Percentiles rank a stretch among this genome's conserved stretches.
These are phyloP conservation scores for Actinia tenebrosa DNA, from an alignment of 64 coral and sea anemone species.

Conservation along the genomic window DNA sequence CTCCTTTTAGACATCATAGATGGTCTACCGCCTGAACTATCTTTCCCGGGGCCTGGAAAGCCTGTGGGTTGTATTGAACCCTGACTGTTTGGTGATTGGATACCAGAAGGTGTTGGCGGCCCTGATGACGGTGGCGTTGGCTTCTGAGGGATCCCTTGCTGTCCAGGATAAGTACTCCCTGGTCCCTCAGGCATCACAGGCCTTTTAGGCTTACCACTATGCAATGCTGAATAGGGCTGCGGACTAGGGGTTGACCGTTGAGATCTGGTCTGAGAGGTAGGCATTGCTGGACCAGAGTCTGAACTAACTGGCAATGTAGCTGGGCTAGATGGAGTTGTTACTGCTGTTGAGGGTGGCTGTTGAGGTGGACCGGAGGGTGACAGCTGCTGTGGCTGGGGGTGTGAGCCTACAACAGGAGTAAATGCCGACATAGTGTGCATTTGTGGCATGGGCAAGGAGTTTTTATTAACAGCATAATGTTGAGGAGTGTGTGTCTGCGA, in stretches of 20 bases:
- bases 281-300: not conserved
- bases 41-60: constrained; percentile 22
- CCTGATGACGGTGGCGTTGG: constrained; percentile 26
- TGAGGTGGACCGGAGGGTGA: not conserved
- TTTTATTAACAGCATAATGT: not conserved
- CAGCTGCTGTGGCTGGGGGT: not conserved
- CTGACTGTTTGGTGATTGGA: not conserved
- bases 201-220: constrained; percentile 54
- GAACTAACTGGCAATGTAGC: constrained; percentile 3
- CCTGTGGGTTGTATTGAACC: constrained; percentile 27
- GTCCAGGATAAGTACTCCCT: constrained; percentile 27
- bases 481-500: not conserved
- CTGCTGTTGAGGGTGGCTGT: not conserved
- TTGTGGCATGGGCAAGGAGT: not conserved
- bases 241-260: constrained; percentile 17
- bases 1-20: constrained; percentile 34
- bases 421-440: constrained; percentile 35
- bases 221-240: constrained; percentile 39
- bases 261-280: not conserved
- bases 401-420: constrained; percentile 16
- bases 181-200: constrained; percentile 27
- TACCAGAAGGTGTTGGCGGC: constrained; percentile 26
- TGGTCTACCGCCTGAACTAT: constrained; percentile 19
- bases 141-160: constrained; percentile 6
- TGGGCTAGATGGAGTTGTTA: not conserved